Evolutionary conservation across 64 coral and sea anemone species (phyloP).

Genomic region (Stichodactyla helianthus): DNA sequence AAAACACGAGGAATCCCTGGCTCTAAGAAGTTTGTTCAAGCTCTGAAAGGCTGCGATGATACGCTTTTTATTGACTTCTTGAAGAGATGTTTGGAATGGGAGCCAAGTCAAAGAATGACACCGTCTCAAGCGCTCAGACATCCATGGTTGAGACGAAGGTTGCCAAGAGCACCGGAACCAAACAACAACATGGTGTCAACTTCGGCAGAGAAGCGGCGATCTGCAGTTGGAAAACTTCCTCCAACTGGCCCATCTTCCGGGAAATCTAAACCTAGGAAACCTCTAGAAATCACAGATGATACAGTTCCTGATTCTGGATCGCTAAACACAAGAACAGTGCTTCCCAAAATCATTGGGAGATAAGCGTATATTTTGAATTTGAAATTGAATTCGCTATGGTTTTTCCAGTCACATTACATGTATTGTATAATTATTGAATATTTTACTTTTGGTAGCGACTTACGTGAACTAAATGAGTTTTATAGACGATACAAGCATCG

Average conservation of each 20-base stretch:
- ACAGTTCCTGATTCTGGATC: constrained; percentile 56
- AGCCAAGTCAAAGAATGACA: constrained; percentile 83
- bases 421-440: background rate
- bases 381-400: background rate
- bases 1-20: constrained; percentile 86
- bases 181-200: constrained; percentile 47
- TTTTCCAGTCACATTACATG: background rate
- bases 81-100: constrained; percentile 95
- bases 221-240: constrained; percentile 71
- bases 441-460: background rate
- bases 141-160: constrained; percentile 84
- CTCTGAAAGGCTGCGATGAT: constrained; percentile 96
- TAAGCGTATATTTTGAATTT: constrained; percentile 22
- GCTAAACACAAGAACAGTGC: constrained; percentile 89
- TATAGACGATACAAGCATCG: constrained; percentile 14
- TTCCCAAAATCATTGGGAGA: constrained; percentile 96
- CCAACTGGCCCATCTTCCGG: constrained; percentile 81
- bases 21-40: constrained; percentile 81
- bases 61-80: constrained; percentile 92
- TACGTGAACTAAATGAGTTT: background rate
- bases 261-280: constrained; percentile 70
- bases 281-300: constrained; percentile 60
- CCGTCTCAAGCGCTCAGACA: constrained; percentile 92
- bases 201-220: constrained; percentile 61
- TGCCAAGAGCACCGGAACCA: constrained; percentile 80